Conservation (phyloP, 1,140 invertebrate genomes). For the Psilanteris sp. region DNA sequence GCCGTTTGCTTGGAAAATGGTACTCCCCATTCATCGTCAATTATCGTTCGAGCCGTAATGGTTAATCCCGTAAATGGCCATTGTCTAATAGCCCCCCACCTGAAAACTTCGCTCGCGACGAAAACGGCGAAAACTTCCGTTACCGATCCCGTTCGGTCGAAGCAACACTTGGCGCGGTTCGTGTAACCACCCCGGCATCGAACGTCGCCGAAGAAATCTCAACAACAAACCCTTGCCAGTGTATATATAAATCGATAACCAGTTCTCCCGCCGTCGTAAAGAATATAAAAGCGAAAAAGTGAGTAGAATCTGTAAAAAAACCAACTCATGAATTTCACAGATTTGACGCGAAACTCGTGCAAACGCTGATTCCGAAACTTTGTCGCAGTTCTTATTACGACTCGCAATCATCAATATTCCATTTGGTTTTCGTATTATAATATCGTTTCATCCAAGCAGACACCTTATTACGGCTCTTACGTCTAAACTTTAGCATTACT, state of each 20-base stretch:
- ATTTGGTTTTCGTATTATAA: no score
- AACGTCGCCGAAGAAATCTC: conserved; percentile 28
- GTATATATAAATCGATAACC: conserved; percentile 43
- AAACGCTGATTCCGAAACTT: no score
- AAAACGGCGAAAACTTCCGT: conserved; percentile 44
- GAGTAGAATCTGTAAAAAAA: background rate
- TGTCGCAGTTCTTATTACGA: no score
- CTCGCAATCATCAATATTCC: no score
- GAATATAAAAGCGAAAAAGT: conserved; percentile 20
- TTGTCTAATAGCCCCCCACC: conserved; percentile 41
- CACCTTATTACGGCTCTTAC: no score
- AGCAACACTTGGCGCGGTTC: conserved; percentile 31
- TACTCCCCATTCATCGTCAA: conserved; percentile 44
- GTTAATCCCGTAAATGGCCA: conserved; percentile 55
- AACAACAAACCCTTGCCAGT: conserved; percentile 18
- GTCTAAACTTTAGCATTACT: no score
- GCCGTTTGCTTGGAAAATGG: conserved; percentile 36
- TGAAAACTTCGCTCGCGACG: conserved; percentile 15
- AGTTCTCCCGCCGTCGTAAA: conserved; percentile 12
- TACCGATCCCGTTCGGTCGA: conserved; percentile 43
- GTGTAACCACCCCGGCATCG: conserved; percentile 10
- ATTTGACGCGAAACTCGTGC: no score
- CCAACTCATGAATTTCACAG: no score
- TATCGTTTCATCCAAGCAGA: no score
- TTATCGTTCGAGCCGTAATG: conserved; percentile 47